Base-by-base conservation (phyloP, 92 coral and sea anemone genomes). In the Porites divaricata region DNA sequence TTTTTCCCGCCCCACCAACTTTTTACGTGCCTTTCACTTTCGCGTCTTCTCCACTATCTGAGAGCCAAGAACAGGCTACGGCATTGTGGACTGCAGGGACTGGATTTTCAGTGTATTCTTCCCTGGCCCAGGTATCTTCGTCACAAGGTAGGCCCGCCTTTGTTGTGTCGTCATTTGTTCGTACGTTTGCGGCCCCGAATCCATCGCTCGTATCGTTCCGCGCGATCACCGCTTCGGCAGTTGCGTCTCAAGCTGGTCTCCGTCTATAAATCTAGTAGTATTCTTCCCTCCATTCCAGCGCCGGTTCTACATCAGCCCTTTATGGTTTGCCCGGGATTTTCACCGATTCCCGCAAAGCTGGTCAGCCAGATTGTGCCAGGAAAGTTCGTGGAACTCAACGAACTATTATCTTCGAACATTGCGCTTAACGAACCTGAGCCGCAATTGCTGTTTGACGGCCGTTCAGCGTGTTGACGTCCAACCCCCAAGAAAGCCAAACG, bases 361-460 rank as follows among this genome's bases (percentile, higher is more conserved):
- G 82, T 77, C 7, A 49, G 70, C 50, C 67, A 54, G 67, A 77
- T 77, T 76, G 54, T 75, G 45, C 49, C 81, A 22, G 58, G 83
- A 23, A 66, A 79, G 59, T 64, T 63, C 72, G 63, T 79, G 1
- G 72, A 79, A 12, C 20, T 63, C 14, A 48, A 20, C 71, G 74
- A 79, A 9, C 50, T 79, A 74, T 28, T 79, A 17, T 20, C 83
- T 14, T 52, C 17, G 4, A 79, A 79, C 63, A 64, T 79, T 49
- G 41, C 56, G 5, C 57, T 4, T 9, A 15, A 15, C 45, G 58
- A 80, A 6, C 45, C 75, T 9, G 75, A 80, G 75, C 84, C 74
- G 8, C 66, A 67, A 20, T 28, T 67, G 11, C 71, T 80, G 51
- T 67, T 80, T 20, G 61, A 63, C 41, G 53, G 75, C 64, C 65